Conservation (phyloP, 1,140 invertebrate species). For the Conus betulinus region DNA sequence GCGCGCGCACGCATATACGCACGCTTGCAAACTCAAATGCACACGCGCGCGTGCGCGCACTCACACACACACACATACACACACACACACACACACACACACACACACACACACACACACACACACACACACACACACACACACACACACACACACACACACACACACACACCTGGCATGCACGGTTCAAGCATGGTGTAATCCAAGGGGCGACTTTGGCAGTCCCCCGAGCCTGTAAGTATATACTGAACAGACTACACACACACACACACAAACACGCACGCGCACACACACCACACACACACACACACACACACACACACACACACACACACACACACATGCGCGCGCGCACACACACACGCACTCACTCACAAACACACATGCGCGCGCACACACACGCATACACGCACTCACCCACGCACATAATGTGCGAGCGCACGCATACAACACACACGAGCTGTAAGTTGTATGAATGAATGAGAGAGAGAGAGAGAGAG, state of each 20-base stretch:
- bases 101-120: not conserved
- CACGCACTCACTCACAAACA: not conserved
- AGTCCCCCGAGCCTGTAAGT: constrained; percentile 12
- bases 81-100: not conserved
- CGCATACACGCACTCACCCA: too few relatives aligned
- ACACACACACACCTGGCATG: constrained; percentile 40
- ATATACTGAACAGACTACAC: constrained; percentile 18
- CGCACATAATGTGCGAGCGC: too few relatives aligned
- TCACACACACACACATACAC: not conserved
- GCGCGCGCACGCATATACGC: not conserved
- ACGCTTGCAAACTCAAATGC: not conserved
- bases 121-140: not conserved
- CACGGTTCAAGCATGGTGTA: constrained; percentile 46
- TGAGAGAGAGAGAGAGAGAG: too few relatives aligned
- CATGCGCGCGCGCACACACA: not conserved
- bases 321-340: not conserved
- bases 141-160: not conserved
- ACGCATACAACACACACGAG: too few relatives aligned
- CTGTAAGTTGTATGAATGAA: too few relatives aligned
- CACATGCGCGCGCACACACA: not conserved
- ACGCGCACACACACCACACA: not conserved
- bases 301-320: not conserved
- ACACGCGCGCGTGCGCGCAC: not conserved
- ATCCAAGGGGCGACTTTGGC: constrained; percentile 26
- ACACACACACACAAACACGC: not conserved